Evolutionary conservation across 2,888 invertebrate species (phyloP), one percentile per base, ranked within the genome.

Genomic region (Nomada ruficornis): DNA sequence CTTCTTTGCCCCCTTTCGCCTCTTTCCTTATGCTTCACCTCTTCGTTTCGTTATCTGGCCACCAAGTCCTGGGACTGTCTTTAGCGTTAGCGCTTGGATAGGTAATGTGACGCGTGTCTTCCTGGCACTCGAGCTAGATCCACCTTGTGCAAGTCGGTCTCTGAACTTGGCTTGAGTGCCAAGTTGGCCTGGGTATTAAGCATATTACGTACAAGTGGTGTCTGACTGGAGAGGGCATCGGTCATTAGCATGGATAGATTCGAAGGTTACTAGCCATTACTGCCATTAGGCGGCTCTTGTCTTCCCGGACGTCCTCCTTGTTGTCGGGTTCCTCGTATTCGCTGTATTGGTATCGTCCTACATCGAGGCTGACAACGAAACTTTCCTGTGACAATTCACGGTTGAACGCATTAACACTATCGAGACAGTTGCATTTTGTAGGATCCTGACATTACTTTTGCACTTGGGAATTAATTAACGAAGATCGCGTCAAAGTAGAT

Each of bases 241-340:
- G 91, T 92, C 92, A 93, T 93, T 93, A 93, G 91, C 90, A 86
- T 87, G 89, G 88, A 92, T 91, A 90, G 91, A 93, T 92, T 92
- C 90, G 90, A 88, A 90, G 90, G 90, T 93, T 92, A 93, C 92
- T 92, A 92, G 90, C 91, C 90, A 92, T 93, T 91, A 92, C 91
- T 85, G 84, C 90, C 90, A 91, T 92, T 92, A 92, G 90, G 86
- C 80, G 82, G 85, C 83, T 87, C 88, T 89, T 86, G 89, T 89
- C 90, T 89, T 65, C 68, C 57, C 74, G 82, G 73, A 84, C 84
- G 62, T 85, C 54, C 74, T 86, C 59, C 75, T 67, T 63, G 74
- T 80, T 73, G 71, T 73, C 73, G 65, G 69, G 57, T 29, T 77
- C 50, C 57, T 70, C 72, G 73, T 68, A 71, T 60, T 80, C 65